Conservation (phyloP, 2,113 vertebrate species). For the Oxygymnocypris stewartii region DNA sequence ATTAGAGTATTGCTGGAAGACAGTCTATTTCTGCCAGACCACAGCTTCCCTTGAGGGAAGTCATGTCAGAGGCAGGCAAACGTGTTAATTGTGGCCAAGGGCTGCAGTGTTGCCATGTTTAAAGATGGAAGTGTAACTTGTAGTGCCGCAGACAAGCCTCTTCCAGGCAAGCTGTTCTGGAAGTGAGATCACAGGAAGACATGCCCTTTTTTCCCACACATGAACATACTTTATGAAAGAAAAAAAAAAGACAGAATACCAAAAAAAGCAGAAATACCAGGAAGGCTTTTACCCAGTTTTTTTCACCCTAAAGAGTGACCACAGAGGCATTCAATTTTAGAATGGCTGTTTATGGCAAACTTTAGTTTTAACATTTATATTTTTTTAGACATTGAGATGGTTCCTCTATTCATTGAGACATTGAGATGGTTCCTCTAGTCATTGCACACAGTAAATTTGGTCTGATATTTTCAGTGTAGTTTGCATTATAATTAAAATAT, state of each 20-base stretch:
- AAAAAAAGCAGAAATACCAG: constrained; percentile 39
- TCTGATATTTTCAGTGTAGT: constrained; percentile 36
- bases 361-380: not conserved
- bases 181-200: not conserved
- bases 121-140: constrained; percentile 40
- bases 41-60: constrained; percentile 47
- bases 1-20: constrained; percentile 23
- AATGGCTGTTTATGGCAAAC: not conserved
- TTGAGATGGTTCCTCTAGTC: no score
- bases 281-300: constrained; percentile 34
- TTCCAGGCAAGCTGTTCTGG: constrained; percentile 49
- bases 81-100: constrained; percentile 61
- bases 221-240: not conserved
- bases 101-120: constrained; percentile 50
- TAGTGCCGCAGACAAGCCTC: not conserved
- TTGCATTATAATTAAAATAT: not conserved
- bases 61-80: constrained; percentile 57
- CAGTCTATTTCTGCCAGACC: constrained; percentile 37
- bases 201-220: not conserved
- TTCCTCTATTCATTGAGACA: not conserved
- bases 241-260: not conserved
- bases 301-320: constrained; percentile 39
- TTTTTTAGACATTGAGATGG: constrained; percentile 4
- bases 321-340: constrained; percentile 31
- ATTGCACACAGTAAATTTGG: constrained; percentile 6